Evolutionary conservation across 2,113 vertebrate genomes (phyloP), one percentile per base, ranked within the genome.

Genomic region (Corythaixoides concolor): DNA sequence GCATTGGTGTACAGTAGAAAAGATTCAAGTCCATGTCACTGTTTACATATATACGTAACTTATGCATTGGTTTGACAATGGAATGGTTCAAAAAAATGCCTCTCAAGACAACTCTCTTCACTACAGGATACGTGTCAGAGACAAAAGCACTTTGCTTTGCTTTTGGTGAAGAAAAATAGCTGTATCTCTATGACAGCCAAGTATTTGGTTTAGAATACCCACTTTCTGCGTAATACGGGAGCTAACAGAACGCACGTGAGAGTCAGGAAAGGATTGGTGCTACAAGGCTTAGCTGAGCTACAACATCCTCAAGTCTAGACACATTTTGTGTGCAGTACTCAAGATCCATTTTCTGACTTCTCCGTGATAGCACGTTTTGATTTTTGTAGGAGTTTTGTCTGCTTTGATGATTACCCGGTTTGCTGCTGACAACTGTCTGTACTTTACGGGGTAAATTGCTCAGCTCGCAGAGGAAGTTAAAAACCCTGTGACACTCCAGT

Each of bases 401-500:
- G 85, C 75, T 69, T 11, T 6, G 89, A 3, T 88, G 35, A 89
- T 98, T 97, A 99, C 99, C 99, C 94, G 99, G 98, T 89, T 98
- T 99, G 94, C 97, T 96, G 75, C 95, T 98, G 58, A 99, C 96
- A 21, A 98, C 96, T 14, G 92, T 94, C 97, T 99, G 98, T 13
- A 98, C 97, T 89, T 98, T 99, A 14, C 97, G 97, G 70, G 97
- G 97, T 26, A 99, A 95, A 43, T 96, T 98, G 94, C 98, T 98
- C 41, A 98, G 69, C 24, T 99, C 98, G 72, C 98, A 99, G 90
- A 99, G 95, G 95, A 98, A 99, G 89, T 97, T 98, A 90, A 98
- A 99, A 32, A 99, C 99, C 77, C 98, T 98, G 79, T 98, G 98
- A 58, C 99, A 99, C 93, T 99, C 99, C 12, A 98, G 92, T 72